Conservation (phyloP, 2,888 invertebrate genomes). For the Tetanocera ferruginea region DNA sequence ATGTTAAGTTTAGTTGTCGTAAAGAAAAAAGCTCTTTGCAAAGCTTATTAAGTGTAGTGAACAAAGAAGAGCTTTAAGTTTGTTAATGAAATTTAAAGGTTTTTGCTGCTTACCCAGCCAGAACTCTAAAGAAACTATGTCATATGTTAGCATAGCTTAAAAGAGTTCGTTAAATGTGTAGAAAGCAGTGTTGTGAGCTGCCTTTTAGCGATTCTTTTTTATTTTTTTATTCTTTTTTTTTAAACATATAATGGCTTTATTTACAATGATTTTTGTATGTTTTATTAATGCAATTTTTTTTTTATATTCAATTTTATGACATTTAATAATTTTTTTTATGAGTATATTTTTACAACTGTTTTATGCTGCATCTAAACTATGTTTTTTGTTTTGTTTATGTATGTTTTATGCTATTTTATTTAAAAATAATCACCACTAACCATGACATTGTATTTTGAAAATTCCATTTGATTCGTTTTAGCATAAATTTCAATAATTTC, state of each 20-base stretch:
- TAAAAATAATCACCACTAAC: slow-evolving; percentile 44
- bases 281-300: neutral
- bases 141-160: too few relatives aligned
- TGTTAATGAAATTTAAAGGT: neutral
- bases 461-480: slow-evolving; percentile 24
- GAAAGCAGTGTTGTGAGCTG: too few relatives aligned
- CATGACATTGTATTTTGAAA: slow-evolving; percentile 41
- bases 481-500: neutral
- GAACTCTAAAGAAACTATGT: too few relatives aligned
- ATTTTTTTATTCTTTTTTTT: neutral
- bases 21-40: neutral
- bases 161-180: too few relatives aligned
- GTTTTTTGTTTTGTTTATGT: slow-evolving; percentile 26
- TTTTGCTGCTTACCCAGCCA: too few relatives aligned
- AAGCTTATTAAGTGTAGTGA: neutral
- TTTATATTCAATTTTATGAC: slow-evolving; percentile 10
- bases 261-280: neutral
- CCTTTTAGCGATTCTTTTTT: neutral
- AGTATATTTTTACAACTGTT: neutral
- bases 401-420: slow-evolving; percentile 10
- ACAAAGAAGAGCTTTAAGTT: neutral
- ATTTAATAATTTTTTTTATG: neutral
- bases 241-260: neutral
- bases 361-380: slow-evolving; percentile 4
- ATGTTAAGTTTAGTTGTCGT: neutral